These are phyloP conservation scores for Fissipunctia ypsillon DNA, from an alignment of 2,888 invertebrate genomes.

Conservation along the genomic window DNA sequence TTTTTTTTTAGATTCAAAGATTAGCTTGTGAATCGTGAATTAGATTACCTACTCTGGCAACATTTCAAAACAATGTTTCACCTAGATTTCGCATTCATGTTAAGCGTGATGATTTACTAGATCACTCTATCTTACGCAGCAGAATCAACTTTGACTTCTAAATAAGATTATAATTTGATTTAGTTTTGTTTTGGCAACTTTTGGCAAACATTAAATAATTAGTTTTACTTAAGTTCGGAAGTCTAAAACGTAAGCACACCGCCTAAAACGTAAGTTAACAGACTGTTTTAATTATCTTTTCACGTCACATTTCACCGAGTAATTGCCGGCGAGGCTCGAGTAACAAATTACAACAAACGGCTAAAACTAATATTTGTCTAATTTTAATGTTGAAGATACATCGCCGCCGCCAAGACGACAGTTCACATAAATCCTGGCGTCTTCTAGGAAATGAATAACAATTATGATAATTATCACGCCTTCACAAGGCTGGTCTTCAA, in stretches of 20 bases:
- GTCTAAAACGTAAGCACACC: slow-evolving; percentile 65
- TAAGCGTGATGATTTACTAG: slow-evolving; percentile 22
- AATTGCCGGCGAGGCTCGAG: slow-evolving; percentile 55
- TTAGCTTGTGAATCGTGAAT: slow-evolving; percentile 38
- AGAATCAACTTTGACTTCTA: slow-evolving; percentile 8
- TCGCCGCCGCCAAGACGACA: slow-evolving; percentile 53
- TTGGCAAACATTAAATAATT: slow-evolving; percentile 67
- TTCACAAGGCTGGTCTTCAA: slow-evolving; percentile 79
- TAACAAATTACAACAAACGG: slow-evolving; percentile 56
- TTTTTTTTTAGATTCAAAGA: slow-evolving; percentile 54
- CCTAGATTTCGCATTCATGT: slow-evolving; percentile 15
- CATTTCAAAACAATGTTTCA: slow-evolving; percentile 49
- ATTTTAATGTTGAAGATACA: slow-evolving; percentile 66
- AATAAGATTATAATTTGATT: slow-evolving; percentile 56
- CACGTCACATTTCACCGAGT: slow-evolving; percentile 63
- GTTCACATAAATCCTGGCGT: slow-evolving; percentile 70
- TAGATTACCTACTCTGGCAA: slow-evolving; percentile 31
- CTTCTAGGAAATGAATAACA: slow-evolving; percentile 82
- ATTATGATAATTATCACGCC: slow-evolving; percentile 87
- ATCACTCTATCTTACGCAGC: background rate
- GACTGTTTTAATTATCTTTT: slow-evolving; percentile 69
- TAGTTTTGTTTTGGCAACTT: slow-evolving; percentile 61
- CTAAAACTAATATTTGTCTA: slow-evolving; percentile 57
- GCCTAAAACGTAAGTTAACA: slow-evolving; percentile 64
- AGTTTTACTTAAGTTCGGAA: slow-evolving; percentile 65